phyloP scores from a whole-genome alignment of 2,797 vertebrate genomes.

The Alosa sapidissima region DNA sequence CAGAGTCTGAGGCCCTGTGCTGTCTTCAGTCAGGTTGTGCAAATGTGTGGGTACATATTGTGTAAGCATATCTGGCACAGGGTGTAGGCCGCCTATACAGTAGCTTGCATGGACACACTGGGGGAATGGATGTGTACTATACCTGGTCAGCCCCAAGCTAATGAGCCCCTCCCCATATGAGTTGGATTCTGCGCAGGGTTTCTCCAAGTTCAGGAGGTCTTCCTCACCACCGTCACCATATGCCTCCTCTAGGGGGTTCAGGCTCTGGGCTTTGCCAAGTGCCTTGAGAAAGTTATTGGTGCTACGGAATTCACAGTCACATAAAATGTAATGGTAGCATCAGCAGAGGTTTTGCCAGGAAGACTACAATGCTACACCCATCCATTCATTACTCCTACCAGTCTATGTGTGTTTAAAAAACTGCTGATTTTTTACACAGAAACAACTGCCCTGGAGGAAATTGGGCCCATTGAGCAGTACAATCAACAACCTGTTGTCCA shows the following conservation, averaged over 20 bases:
- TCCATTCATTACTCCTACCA: too few species aligned
- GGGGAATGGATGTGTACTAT: not conserved
- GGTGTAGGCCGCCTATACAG: too few species aligned
- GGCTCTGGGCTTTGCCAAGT: too few species aligned
- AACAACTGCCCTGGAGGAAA: not conserved
- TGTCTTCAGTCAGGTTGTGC: not conserved
- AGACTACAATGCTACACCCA: too few species aligned
- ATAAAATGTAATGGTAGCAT: not conserved
- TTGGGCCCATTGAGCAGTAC: not conserved
- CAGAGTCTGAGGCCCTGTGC: not conserved
- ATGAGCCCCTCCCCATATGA: too few species aligned
- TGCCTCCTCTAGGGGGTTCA: too few species aligned
- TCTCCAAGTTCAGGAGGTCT: too few species aligned
- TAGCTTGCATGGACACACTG: not conserved
- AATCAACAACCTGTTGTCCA: not conserved
- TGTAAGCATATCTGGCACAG: not conserved
- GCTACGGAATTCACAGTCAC: not conserved
- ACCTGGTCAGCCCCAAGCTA: not conserved
- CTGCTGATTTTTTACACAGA: not conserved
- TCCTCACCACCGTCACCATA: too few species aligned
- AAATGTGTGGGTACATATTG: not conserved
- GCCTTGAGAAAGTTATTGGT: too few species aligned
- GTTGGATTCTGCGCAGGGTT: too few species aligned
- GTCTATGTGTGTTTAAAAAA: too few species aligned
- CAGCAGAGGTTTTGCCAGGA: too few species aligned